Evolutionary conservation across 1,140 invertebrate genomes (phyloP), one percentile per base, ranked within the genome.

Genomic region (Ips typographus): DNA sequence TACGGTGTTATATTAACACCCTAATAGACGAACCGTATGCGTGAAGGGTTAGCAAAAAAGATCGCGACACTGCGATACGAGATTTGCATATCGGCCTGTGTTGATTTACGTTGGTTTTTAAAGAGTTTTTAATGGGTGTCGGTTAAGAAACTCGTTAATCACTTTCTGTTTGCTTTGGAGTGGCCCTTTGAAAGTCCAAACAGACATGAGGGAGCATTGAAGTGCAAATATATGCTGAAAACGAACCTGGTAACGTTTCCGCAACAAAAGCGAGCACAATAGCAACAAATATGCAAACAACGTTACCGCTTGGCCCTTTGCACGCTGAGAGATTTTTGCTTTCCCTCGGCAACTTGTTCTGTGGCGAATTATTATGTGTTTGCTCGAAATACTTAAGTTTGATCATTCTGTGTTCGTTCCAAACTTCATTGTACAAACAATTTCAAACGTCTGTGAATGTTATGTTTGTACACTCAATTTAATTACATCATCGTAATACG

Each of bases 1-100:
- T 57, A 56, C 41, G 52, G 44, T 60, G 65, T 63, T 56, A 22
- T 53, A 68, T 68, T 68, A 68, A 62, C 67, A 63, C 67, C 53
- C 2, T 56, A 59, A 53, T 53, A 39, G 38, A 40, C 57, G 42
- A 3, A 59, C 65, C 44, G 55, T 5, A 22, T 49, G 44, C 22
- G 22, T 22, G 22, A 49, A 3, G 44, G 44, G 44, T 22, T 51
- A 61, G 37, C 37, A 49, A 61, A 61, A 61, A 60, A 60, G 39
- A 40, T 60, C 53, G 6, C 22, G 22, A 22, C 22, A 37, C 2
- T 37, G 5, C 2, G 53, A 56, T 56, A 56, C 1, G 53, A 37
- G 44, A 49, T 49, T 49, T 49, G 22, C 44, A 49, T 49, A 49
- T 49, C 44, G 7, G 6, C 44, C 44, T 1, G 44, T 3, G 3